phyloP scores from a whole-genome alignment of 2,113 vertebrate genomes.

The Zosterops japonicus region DNA sequence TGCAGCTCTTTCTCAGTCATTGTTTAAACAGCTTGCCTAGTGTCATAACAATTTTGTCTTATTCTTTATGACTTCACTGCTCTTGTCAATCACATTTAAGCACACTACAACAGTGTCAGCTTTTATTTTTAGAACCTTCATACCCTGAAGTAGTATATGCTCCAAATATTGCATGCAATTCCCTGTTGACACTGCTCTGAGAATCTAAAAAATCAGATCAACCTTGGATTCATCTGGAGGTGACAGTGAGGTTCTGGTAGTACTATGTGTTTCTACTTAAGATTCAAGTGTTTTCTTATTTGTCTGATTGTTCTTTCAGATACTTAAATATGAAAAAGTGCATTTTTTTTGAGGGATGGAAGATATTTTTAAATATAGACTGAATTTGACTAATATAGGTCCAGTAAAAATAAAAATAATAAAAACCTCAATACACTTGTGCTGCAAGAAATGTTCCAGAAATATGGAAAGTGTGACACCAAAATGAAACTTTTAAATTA shows the following conservation, averaged over 20 bases:
- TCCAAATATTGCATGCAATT: background rate
- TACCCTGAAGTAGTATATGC: background rate
- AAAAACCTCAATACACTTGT: background rate
- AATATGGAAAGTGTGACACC: background rate
- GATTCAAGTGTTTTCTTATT: background rate
- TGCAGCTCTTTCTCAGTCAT: background rate
- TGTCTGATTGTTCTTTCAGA: background rate
- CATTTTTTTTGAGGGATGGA: background rate
- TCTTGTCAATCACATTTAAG: conserved; percentile 39
- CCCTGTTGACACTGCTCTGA: background rate
- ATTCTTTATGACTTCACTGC: background rate
- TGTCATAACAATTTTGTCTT: background rate
- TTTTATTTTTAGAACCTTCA: conserved; percentile 36
- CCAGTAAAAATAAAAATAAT: background rate
- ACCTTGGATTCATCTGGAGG: background rate
- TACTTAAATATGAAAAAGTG: background rate
- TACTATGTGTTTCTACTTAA: background rate
- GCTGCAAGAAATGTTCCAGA: background rate
- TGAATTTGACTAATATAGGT: background rate
- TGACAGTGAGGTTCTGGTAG: background rate
- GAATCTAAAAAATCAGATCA: background rate
- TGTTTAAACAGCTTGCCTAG: background rate
- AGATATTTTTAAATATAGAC: background rate
- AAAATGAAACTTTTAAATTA: background rate
- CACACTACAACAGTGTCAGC: background rate